A percentile compares a stretch with the other conserved stretches of the same genome.
phyloP scores from a whole-genome alignment of 2,797 vertebrate genomes.

The Thunnus albacares region DNA sequence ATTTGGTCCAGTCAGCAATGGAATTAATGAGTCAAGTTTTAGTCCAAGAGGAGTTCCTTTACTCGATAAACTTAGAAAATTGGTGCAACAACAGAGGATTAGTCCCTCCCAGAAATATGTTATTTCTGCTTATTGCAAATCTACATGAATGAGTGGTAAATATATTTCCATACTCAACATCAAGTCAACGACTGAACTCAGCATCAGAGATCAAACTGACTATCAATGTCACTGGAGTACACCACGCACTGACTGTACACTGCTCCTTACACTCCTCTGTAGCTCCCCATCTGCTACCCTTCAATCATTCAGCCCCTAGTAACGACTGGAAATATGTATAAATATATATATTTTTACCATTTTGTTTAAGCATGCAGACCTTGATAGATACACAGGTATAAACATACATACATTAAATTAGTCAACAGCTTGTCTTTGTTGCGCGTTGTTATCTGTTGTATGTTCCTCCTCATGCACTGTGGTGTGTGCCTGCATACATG shows the following conservation, averaged over 20 bases:
- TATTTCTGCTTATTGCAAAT: neutral
- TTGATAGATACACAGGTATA: conserved; percentile 10
- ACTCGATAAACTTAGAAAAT: neutral
- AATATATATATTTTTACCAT: neutral
- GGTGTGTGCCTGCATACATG: neutral
- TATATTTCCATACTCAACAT: conserved; percentile 18
- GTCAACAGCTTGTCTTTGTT: conserved; percentile 30
- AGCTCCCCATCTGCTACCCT: neutral
- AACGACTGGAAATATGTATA: neutral
- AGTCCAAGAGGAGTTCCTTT: neutral
- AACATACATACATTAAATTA: conserved; percentile 3
- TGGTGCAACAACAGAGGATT: neutral
- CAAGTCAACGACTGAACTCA: conserved; percentile 6
- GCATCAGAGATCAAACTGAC: conserved; percentile 14
- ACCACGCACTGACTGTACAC: neutral
- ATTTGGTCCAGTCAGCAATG: conserved; percentile 10
- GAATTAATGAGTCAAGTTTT: conserved; percentile 29
- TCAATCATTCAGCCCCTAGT: conserved; percentile 4
- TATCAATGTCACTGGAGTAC: conserved; percentile 6
- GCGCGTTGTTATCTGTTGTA: conserved; percentile 31
- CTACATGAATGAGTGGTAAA: conserved; percentile 8
- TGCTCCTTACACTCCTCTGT: neutral
- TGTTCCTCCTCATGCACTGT: conserved; percentile 36
- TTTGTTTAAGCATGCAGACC: neutral
- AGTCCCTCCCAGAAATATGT: neutral